Base-by-base conservation (phyloP, 2,888 invertebrate species). In the Zaprionus obscuricornis region DNA sequence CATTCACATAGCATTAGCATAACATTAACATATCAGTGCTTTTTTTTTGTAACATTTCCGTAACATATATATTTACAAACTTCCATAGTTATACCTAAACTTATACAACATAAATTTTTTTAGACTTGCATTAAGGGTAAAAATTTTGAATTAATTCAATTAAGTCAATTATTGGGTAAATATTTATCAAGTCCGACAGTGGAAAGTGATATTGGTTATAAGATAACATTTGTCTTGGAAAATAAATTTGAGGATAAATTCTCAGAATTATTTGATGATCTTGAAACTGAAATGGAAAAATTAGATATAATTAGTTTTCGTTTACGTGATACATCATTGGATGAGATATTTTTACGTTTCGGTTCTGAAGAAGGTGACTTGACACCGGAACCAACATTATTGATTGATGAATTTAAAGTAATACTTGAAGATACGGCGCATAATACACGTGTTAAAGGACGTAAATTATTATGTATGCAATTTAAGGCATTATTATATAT, bases 241-340 rank as follows among this genome's bases (percentile, higher is more conserved):
- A 93, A 93, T 64, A 93, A 94, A 89, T 96, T 95, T 86, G 96
- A 77, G 22, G 66, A 91, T 37, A 79, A 91, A n/a, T 95, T 95
- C 86, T 93, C 94, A 74, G 87, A 90, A 2, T 91, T 96, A 91
- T 91, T 96, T 34, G 90, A 90, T 39, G 93, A 94, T 37, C 89
- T 96, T 13, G 96, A 96, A 85, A 78, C 85, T 0, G 91, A 92
- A 40, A 91, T 92, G 45, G 82, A 88, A 0, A 84, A 85, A 1
- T 91, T 96, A 20, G 93, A 93, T 10, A 93, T 95, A 50, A 92
- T 92, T 43, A 94, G 95, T 87, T 96, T 95, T 86, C 96, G 96
- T 1, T 93, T 96, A 16, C 93, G 95, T 1, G 93, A 96, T 13
- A 96, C 96, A 0, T 96, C 96, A 0, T 91, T 97, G 90, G 96